A percentile compares a stretch with the other conserved stretches of the same genome.
phyloP scores from a whole-genome alignment of 2,797 vertebrate species.

The Mus caroli region DNA sequence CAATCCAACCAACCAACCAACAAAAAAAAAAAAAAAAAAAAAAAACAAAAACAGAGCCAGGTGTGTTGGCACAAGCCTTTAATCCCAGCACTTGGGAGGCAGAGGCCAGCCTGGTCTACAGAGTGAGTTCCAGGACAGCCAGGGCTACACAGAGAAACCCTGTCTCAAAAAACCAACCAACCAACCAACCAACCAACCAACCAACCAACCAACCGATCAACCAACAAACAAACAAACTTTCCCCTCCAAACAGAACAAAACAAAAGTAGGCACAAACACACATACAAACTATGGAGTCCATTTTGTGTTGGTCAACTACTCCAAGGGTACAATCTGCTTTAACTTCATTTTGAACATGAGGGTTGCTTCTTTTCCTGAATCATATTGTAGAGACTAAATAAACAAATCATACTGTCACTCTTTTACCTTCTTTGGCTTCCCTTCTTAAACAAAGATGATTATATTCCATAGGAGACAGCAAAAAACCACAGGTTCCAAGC shows the following conservation, averaged over 20 bases:
- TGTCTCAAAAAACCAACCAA: too few relatives aligned
- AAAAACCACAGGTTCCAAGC: neutral
- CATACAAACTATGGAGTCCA: neutral
- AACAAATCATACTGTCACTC: neutral
- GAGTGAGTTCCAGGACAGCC: too few relatives aligned
- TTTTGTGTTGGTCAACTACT: neutral
- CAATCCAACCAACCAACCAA: too few relatives aligned
- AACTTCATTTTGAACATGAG: conserved; percentile 23
- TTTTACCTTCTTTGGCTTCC: neutral
- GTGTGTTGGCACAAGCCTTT: too few relatives aligned
- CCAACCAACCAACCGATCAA: too few relatives aligned
- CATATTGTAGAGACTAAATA: neutral
- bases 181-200: too few relatives aligned
- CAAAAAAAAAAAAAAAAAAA: neutral
- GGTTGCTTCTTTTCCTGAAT: conserved; percentile 24
- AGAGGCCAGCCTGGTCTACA: too few relatives aligned
- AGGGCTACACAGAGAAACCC: too few relatives aligned
- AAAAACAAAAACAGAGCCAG: too few relatives aligned
- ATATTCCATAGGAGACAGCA: neutral
- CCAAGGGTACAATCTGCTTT: neutral
- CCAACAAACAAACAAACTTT: neutral
- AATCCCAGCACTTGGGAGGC: too few relatives aligned
- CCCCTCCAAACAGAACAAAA: neutral
- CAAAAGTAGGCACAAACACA: neutral
- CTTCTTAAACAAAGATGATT: conserved; percentile 4